Percentiles rank a stretch among this genome's conserved stretches.
These are phyloP conservation scores for Pituophis catenifer DNA, from an alignment of 2,113 vertebrate genomes.

Conservation along the genomic window DNA sequence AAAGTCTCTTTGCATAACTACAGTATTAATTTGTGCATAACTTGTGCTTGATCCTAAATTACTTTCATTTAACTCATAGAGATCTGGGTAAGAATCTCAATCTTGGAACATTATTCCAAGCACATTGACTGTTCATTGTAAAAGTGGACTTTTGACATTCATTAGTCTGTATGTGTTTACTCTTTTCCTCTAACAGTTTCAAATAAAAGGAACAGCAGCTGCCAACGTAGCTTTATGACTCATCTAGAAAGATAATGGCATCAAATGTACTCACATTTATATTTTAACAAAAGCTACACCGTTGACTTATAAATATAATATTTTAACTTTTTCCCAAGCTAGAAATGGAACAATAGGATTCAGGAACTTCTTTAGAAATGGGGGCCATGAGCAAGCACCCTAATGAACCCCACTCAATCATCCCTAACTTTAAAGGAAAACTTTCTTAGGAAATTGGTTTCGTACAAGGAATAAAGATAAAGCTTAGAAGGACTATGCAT, in stretches of 20 bases:
- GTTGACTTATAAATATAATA: not conserved
- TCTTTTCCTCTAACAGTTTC: not conserved
- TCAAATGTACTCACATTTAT: not conserved
- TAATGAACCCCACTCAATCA: not conserved
- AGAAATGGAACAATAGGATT: not conserved
- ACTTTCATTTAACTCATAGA: not conserved
- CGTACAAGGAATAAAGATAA: not conserved
- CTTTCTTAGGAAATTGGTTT: not conserved
- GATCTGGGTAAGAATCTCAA: not conserved
- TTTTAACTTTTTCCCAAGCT: not conserved
- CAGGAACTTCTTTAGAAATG: not conserved
- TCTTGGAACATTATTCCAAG: not conserved
- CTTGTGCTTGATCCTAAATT: not conserved
- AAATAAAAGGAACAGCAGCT: not conserved
- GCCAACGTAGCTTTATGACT: not conserved
- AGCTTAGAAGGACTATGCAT: not conserved
- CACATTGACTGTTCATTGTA: not conserved
- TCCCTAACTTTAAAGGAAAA: not conserved
- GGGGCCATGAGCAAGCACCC: not conserved
- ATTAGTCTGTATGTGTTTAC: not conserved
- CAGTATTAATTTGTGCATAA: constrained; percentile 16
- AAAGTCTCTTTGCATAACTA: not conserved
- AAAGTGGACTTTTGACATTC: not conserved
- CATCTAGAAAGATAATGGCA: not conserved
- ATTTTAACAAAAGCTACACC: not conserved